Percentiles rank a stretch among this genome's conserved stretches.
Conservation (phyloP, 2,113 vertebrate species). For the Castor canadensis region DNA sequence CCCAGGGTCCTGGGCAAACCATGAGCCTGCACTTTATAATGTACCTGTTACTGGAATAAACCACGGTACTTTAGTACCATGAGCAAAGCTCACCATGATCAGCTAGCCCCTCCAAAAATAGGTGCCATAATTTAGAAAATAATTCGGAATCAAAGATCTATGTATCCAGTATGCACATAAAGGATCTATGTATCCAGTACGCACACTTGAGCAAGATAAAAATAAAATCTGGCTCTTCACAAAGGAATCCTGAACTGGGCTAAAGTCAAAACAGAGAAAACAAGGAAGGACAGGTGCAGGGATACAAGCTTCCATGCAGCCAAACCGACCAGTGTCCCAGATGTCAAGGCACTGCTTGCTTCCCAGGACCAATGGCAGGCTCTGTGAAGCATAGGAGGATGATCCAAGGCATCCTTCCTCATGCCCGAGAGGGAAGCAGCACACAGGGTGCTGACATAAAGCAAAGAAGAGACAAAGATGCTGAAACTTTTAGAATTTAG, state of each 20-base stretch:
- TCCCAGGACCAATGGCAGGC: neutral
- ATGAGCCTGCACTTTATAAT: neutral
- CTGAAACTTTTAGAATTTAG: neutral
- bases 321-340: neutral
- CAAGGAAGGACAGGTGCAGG: neutral
- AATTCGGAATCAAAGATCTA: neutral
- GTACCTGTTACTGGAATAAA: neutral
- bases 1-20: neutral
- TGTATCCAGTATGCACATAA: neutral
- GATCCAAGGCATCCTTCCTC: neutral
- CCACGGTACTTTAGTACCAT: neutral
- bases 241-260: neutral
- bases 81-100: neutral
- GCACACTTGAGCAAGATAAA: neutral
- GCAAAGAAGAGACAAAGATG: constrained; percentile 2
- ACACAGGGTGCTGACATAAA: neutral
- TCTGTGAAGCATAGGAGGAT: neutral
- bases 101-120: neutral
- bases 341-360: neutral
- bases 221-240: neutral
- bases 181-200: neutral
- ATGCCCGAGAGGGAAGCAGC: neutral
- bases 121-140: neutral
- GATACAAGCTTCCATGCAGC: neutral
- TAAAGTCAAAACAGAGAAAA: neutral